Conservation (phyloP, 2,888 invertebrate species). For the Ganaspis brasiliensis region DNA sequence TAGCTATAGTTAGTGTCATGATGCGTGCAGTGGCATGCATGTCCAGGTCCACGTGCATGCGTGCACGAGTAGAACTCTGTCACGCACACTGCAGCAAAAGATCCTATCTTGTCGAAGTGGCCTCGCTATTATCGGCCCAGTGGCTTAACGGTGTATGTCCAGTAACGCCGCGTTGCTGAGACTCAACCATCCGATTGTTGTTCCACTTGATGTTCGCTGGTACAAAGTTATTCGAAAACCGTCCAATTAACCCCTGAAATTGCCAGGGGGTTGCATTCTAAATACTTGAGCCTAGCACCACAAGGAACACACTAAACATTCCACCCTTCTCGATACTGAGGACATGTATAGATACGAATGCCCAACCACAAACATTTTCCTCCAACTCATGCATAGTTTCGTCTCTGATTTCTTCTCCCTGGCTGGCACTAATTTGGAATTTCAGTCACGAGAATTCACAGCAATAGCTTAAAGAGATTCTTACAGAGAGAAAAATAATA, state of each 20-base stretch:
- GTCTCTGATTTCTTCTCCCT: constrained; percentile 17
- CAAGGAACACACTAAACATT: constrained; percentile 39
- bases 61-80: constrained; percentile 68
- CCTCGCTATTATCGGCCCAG: constrained; percentile 69
- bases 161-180: background rate
- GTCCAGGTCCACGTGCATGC: constrained; percentile 64
- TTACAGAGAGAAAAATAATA: too few species aligned
- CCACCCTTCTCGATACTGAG: constrained; percentile 31
- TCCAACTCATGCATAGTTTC: constrained; percentile 28
- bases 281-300: constrained; percentile 60
- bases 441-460: background rate
- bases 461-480: background rate
- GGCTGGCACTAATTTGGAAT: constrained; percentile 6
- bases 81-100: constrained; percentile 70
- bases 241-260: constrained; percentile 66
- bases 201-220: constrained; percentile 43
- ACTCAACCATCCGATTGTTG: constrained; percentile 21
- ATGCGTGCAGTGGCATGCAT: constrained; percentile 34
- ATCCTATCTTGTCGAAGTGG: constrained; percentile 72
- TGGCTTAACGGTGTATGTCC: constrained; percentile 20
- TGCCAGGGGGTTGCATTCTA: constrained; percentile 62
- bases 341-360: background rate
- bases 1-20: constrained; percentile 36
- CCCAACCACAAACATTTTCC: constrained; percentile 35
- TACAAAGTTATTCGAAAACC: constrained; percentile 66